Evolutionary conservation across 2,888 invertebrate genomes (phyloP).

Genomic region (Rhagonycha fulva): DNA sequence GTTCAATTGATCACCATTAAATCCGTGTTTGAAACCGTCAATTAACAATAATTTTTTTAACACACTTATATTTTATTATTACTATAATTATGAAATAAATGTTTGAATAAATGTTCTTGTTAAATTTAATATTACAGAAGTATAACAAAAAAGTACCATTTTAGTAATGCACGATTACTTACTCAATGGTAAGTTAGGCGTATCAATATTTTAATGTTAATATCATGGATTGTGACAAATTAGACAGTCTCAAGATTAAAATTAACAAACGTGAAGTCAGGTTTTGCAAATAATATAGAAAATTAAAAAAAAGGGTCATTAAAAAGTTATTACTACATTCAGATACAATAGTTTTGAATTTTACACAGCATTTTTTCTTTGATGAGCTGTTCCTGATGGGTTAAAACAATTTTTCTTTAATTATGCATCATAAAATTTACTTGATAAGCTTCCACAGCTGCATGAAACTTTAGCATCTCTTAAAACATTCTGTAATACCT

Average conservation of each 20-base stretch:
- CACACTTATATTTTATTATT: background rate
- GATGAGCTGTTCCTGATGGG: background rate
- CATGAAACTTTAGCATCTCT: too few species aligned
- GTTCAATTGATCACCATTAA: background rate
- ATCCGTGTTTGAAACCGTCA: background rate
- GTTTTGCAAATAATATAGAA: background rate
- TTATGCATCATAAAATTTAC: background rate
- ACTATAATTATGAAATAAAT: background rate
- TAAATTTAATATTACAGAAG: background rate
- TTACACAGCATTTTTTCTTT: background rate
- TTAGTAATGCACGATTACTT: background rate
- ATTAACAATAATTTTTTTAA: background rate
- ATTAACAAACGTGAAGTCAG: background rate
- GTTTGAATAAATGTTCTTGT: background rate
- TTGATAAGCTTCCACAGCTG: background rate
- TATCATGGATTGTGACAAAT: background rate
- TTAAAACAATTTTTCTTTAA: background rate
- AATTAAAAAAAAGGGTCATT: background rate
- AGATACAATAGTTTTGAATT: background rate
- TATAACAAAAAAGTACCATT: background rate
- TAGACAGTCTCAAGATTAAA: background rate
- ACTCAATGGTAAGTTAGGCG: background rate
- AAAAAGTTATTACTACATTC: background rate
- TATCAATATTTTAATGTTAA: too few species aligned
- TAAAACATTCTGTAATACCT: too few species aligned